Evolutionary conservation across 2,888 invertebrate species (phyloP), one percentile per base, ranked within the genome.

Genomic region (Tinea trinotella): DNA sequence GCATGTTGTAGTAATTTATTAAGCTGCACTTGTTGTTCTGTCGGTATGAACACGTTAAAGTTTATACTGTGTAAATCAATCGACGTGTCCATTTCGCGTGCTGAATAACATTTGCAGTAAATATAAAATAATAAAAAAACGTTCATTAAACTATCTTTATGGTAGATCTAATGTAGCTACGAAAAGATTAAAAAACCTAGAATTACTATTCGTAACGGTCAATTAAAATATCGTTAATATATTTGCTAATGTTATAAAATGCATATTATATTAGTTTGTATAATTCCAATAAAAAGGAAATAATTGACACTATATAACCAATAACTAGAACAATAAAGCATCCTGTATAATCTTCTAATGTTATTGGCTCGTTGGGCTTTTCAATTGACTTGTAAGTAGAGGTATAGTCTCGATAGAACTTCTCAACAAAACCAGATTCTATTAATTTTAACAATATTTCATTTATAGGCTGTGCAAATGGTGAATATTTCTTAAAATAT

Each of bases 91-190:
- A 19, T 46, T 19, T 19, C 19, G 44, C 44, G 44, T 44, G 17
- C 10, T 17, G 13, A 44, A 35, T 35, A 3, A 5, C 3, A 22
- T 22, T n/a, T n/a, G n/a, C n/a, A n/a, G n/a, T n/a, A n/a, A n/a
- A n/a, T n/a, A n/a, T n/a, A n/a, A n/a, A 3, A 22, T 7, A 22
- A 22, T 22, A 22, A 22, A 22, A 22, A 22, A 22, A 22, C 22
- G 22, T 7, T 22, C 7, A 7, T 22, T n/a, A n/a, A n/a, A n/a
- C n/a, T n/a, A n/a, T n/a, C n/a, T n/a, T n/a, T n/a, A n/a, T 13
- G 70, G 67, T 56, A 76, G 76, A 48, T 72, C 67, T 48, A 74
- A 61, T 4, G 75, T 75, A 3, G 78, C 75, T 35, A 76, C 61
- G 17, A 59, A 54, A 3, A 77, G n/a, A n/a, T n/a, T n/a, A n/a